Conservation (phyloP, 2,797 vertebrate genomes). For the Alfaro cultratus region DNA sequence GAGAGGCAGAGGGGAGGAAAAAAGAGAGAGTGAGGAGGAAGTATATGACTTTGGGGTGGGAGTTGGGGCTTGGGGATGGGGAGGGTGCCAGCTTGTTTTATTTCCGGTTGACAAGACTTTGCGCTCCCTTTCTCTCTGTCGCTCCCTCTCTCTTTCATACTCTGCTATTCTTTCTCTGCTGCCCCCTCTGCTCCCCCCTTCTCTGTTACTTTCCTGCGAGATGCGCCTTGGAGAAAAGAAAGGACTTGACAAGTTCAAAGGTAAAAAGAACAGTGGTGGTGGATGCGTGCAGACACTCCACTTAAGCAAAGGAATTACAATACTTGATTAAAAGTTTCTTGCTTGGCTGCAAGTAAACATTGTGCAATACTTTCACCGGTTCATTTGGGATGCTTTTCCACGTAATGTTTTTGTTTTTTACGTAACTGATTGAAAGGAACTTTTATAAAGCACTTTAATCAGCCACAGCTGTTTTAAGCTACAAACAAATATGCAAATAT, state of each 20-base stretch:
- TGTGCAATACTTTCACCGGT: background rate
- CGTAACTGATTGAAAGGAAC: background rate
- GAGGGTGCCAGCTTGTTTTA: conserved; percentile 84
- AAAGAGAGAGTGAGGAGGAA: conserved; percentile 73
- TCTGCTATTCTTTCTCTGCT: conserved; percentile 75
- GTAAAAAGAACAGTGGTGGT: conserved; percentile 54
- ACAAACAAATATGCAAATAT: too few relatives aligned
- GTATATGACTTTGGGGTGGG: conserved; percentile 80
- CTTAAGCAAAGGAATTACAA: conserved; percentile 27
- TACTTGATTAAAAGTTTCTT: conserved; percentile 3
- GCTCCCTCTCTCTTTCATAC: conserved; percentile 81
- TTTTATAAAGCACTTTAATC: background rate
- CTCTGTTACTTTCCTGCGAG: conserved; percentile 73
- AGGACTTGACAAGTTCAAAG: conserved; percentile 79
- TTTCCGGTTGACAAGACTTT: conserved; percentile 83
- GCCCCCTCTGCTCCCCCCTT: conserved; percentile 45
- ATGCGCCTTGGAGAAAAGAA: conserved; percentile 71
- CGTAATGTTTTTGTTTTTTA: background rate
- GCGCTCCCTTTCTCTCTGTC: conserved; percentile 80
- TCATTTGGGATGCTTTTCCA: background rate
- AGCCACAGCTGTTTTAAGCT: too few relatives aligned
- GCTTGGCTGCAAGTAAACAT: conserved; percentile 5
- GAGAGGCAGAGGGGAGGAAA: conserved; percentile 64
- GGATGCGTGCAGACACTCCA: conserved; percentile 29
- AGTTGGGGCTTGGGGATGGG: conserved; percentile 75